phyloP scores from a whole-genome alignment of 2,113 vertebrate species.

The Thalassarche chlororhynchos region DNA sequence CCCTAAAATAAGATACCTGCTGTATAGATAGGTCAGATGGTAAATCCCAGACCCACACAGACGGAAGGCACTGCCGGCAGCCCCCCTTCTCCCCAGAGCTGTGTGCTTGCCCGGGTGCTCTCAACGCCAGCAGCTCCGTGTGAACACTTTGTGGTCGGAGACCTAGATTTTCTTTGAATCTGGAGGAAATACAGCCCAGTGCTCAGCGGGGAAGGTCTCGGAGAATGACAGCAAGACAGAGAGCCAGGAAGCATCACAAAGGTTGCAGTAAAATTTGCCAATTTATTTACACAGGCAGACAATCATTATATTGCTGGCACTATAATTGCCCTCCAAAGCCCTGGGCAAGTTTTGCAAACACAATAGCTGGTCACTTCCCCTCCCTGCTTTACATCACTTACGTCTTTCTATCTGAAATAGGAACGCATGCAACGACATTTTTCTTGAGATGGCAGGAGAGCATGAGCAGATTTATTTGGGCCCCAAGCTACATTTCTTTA shows the following conservation, averaged over 20 bases:
- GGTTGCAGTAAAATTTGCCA: constrained; percentile 13
- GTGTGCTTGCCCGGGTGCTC: neutral
- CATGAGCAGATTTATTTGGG: neutral
- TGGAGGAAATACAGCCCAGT: neutral
- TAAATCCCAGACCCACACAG: neutral
- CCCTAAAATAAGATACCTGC: neutral
- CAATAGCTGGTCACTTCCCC: neutral
- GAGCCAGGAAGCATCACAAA: constrained; percentile 21
- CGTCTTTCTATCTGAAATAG: neutral
- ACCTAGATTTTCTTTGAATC: constrained; percentile 1
- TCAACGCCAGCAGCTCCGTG: neutral
- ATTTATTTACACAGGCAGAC: constrained; percentile 42
- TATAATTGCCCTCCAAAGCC: neutral
- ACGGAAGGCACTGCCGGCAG: neutral
- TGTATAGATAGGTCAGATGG: neutral
- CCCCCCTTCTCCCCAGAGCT: neutral
- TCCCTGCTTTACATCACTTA: neutral
- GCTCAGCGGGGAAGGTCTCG: neutral
- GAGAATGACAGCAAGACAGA: neutral
- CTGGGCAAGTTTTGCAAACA: neutral
- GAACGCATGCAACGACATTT: rapidly evolving
- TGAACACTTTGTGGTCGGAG: neutral
- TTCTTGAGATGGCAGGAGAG: neutral
- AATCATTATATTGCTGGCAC: neutral
- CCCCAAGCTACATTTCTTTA: neutral